phyloP scores from a whole-genome alignment of 2,797 vertebrate species.

The Silurus lanzhouensis region DNA sequence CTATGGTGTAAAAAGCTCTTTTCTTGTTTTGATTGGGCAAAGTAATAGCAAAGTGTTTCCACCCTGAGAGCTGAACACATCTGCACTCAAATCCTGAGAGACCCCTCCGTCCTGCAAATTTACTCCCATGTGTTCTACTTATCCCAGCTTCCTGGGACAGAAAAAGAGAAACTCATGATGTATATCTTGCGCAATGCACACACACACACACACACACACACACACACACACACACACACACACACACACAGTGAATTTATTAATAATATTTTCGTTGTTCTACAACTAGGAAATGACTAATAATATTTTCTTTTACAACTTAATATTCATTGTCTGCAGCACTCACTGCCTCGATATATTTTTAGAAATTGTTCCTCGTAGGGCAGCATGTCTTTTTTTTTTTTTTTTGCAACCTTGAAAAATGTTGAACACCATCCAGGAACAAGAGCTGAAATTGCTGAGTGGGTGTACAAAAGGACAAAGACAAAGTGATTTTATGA shows the following conservation, averaged over 20 bases:
- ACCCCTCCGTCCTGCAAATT: slow-evolving; percentile 9
- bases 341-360: neutral
- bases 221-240: too few relatives aligned
- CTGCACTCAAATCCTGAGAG: slow-evolving; percentile 9
- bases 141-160: slow-evolving; percentile 1
- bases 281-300: neutral
- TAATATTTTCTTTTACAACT: neutral
- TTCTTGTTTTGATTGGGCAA: slow-evolving; percentile 25
- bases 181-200: neutral
- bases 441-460: neutral
- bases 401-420: neutral
- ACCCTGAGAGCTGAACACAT: slow-evolving; percentile 20
- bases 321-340: neutral
- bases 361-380: neutral
- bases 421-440: neutral
- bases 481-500: neutral
- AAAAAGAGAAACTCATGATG: neutral
- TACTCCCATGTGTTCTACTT: slow-evolving; percentile 35
- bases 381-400: neutral
- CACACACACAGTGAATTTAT: neutral
- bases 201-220: neutral
- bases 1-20: neutral
- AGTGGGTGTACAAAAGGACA: neutral
- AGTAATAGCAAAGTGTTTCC: slow-evolving; percentile 22
- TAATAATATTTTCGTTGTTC: neutral